Base-by-base conservation (phyloP, 2,797 vertebrate genomes). In the Pipistrellus pipistrellus region DNA sequence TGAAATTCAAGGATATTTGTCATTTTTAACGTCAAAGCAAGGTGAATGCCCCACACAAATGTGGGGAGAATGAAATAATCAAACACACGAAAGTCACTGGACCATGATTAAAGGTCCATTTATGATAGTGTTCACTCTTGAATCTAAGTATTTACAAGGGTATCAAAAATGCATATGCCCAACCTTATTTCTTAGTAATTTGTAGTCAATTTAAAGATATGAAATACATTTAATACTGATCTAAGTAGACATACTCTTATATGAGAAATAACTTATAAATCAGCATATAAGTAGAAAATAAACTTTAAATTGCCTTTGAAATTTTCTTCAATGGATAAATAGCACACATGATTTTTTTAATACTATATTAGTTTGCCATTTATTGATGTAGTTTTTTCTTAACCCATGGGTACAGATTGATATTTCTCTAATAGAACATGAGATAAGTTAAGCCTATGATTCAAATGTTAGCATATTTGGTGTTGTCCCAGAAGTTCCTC, bases 191-290 rank as follows among this genome's bases (percentile, higher is more conserved):
- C 8, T n/a, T 57, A 57, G 38, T 68, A 62, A 17, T n/a, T 75
- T 72, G 3, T 64, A 55, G 32, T 69, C 25, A 18, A 30, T 59
- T 78, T 96, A 87, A 46, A 12, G 72, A 15, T 1, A 17, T 38
- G 32, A 30, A 76, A 76, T 85, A 38, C 35, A 88, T 93, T 95
- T 88, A 57, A 23, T 64, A 71, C 18, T 84, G 27, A 77, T 44
- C 55, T 81, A 57, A 48, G 1, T 76, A n/a, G 12, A 71, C 20
- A 46, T 9, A 57, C 4, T 91, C 44, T 83, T 75, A 69, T 25
- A 8, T 81, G 32, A 88, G 10, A 59, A 66, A 75, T 78, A 71
- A 75, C 15, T n/a, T 32, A 8, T 64, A 66, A 57, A 30, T 81
- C 10, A 66, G 8, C 12, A 48, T 66, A 9, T 69, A 76, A 55